A percentile compares a stretch with the other conserved stretches of the same genome.
These are phyloP conservation scores for Gnathonemus echidnorhynchus DNA, from an alignment of 2,113 vertebrate genomes.

Conservation along the genomic window DNA sequence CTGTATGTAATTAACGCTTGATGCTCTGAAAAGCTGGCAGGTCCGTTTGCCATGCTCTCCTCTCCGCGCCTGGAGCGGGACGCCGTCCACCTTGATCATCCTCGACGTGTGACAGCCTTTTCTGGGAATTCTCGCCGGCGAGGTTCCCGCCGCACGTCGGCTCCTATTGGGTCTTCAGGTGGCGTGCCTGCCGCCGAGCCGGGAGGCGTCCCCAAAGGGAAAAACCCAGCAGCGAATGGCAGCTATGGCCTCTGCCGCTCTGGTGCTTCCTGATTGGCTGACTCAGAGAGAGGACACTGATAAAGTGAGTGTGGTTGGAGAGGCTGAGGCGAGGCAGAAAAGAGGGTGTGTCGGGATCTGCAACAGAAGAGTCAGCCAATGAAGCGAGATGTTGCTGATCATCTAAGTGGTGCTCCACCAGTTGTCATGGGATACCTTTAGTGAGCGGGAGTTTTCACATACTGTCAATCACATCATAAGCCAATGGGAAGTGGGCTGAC, in stretches of 20 bases:
- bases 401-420: neutral
- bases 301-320: neutral
- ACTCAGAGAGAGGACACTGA: neutral
- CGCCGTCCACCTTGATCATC: conserved; percentile 38
- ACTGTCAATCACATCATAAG: neutral
- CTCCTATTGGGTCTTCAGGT: neutral
- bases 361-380: neutral
- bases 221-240: conserved; percentile 16
- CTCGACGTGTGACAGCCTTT: conserved; percentile 34
- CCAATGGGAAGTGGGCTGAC: neutral
- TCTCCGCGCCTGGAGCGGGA: conserved; percentile 32
- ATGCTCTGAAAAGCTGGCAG: conserved; percentile 39
- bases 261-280: neutral
- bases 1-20: conserved; percentile 67
- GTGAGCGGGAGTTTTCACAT: neutral
- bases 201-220: neutral
- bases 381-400: neutral
- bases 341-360: neutral
- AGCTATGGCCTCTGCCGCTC: neutral
- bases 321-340: neutral
- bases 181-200: neutral
- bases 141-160: neutral
- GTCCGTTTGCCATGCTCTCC: conserved; percentile 46
- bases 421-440: neutral
- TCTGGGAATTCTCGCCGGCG: neutral